Evolutionary conservation across 2,888 invertebrate genomes (phyloP), one percentile per base, ranked within the genome.

Genomic region (Rhagonycha fulva): DNA sequence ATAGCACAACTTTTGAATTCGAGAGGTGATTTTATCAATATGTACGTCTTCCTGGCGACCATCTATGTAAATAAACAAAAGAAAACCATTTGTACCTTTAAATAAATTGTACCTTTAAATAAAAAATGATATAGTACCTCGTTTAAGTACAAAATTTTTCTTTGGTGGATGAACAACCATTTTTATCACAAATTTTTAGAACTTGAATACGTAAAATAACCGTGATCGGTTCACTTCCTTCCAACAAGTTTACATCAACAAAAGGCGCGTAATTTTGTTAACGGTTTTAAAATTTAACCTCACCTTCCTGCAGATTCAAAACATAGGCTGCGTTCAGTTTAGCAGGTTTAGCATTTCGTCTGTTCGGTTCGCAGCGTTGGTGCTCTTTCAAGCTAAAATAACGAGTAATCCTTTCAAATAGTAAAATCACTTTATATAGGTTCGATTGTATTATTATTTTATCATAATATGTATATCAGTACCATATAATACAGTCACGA

Each of bases 1-100:
- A 89, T 98, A 98, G 86, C 98, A 98, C 74, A 99, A 90, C 86
- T 98, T 98, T 84, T 95, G 93, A 69, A 99, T 96, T 84, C 99
- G 91, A 0, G 97, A 97, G 0, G 99, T 99, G 78, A 99, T 99
- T 91, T 99, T 99, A 88, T 99, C 99, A 86, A 98, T 95, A 88
- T 97, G 96, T 1, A 99, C 95, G 82, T 94, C 94, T 87, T 99
- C 98, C 85, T 94, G 92, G 72, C 96, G 91, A 0, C 98, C 98
- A 91, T 94, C 97, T 96, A 83, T n/a, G 86, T 84, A 63, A 30
- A 62, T 24, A 14, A 9, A 47, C 19, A 68, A 71, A 60, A 47
- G 4, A 32, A 23, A 67, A 23, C 32, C n/a, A 30, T 47, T 47
- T 47, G 2, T 47, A 63, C 9, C 4, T 47, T 47, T 63, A 9